Conservation (phyloP, 2,797 vertebrate genomes). For the Rhinatrema bivittatum region DNA sequence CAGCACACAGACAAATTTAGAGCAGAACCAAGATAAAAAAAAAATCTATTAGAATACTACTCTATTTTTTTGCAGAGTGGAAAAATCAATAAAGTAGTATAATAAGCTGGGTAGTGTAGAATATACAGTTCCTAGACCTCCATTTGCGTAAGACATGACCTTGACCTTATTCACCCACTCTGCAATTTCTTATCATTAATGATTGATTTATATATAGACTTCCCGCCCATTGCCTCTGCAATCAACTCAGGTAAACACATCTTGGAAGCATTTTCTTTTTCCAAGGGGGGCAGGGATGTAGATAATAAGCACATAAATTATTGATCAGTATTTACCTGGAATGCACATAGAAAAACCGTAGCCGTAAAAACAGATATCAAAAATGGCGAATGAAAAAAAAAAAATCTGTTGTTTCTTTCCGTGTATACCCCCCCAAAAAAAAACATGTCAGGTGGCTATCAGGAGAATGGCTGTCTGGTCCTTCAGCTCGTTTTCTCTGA, state of each 20-base stretch:
- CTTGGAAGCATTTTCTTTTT: constrained; percentile 20
- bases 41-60: constrained; percentile 34
- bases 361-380: no score
- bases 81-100: constrained; percentile 38
- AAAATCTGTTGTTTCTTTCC: no score
- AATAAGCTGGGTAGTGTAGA: constrained; percentile 22
- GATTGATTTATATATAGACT: constrained; percentile 11
- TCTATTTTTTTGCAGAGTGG: constrained; percentile 24
- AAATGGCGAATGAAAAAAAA: no score
- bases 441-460: no score
- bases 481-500: no score
- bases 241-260: constrained; percentile 28
- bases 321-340: not conserved
- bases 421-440: no score
- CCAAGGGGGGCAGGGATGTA: constrained; percentile 15
- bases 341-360: no score
- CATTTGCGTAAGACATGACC: constrained; percentile 31
- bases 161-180: constrained; percentile 27
- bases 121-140: constrained; percentile 23
- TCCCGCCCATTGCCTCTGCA: constrained; percentile 3
- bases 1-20: constrained; percentile 23
- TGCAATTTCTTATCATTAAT: constrained; percentile 42
- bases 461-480: no score
- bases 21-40: constrained; percentile 29
- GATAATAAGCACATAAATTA: constrained; percentile 3